Evolutionary conservation across 2,888 invertebrate species (phyloP).

Genomic region (Melanotus villosus): DNA sequence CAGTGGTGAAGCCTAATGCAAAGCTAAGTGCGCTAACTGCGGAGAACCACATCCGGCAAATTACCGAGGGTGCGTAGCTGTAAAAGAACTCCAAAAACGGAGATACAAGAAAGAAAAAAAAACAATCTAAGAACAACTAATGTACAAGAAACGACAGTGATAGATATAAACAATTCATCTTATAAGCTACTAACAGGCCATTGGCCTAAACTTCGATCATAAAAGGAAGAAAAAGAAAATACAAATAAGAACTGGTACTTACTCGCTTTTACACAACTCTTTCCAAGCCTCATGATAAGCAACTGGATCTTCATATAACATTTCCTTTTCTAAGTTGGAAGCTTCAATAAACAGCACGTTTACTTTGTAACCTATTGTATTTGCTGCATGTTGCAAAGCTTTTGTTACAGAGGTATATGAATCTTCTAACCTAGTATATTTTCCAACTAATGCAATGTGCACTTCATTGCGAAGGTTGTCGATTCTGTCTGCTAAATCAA

Average conservation of each 20-base stretch:
- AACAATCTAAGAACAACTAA: no score
- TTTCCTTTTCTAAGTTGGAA: slow-evolving; percentile 85
- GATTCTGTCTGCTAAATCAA: slow-evolving; percentile 87
- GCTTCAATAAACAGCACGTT: slow-evolving; percentile 94
- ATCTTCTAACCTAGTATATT: slow-evolving; percentile 96
- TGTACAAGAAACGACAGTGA: no score
- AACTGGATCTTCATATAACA: slow-evolving; percentile 82
- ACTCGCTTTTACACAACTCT: slow-evolving; percentile 88
- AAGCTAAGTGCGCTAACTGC: no score
- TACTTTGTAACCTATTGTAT: slow-evolving; percentile 87
- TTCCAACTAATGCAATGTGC: slow-evolving; percentile 93
- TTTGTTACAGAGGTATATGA: slow-evolving; percentile 97
- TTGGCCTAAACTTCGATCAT: no score
- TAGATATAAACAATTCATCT: no score
- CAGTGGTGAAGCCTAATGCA: no score
- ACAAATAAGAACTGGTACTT: slow-evolving; percentile 67
- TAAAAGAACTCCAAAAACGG: no score
- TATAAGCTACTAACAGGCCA: no score
- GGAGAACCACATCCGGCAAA: no score
- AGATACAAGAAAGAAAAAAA: no score
- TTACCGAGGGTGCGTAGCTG: no score
- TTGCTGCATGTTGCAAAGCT: slow-evolving; percentile 93
- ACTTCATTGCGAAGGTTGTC: slow-evolving; percentile 89
- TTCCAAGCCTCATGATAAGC: slow-evolving; percentile 96
- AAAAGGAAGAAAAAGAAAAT: no score